Evolutionary conservation across 2,113 vertebrate genomes (phyloP).

Genomic region (Mus pahari): DNA sequence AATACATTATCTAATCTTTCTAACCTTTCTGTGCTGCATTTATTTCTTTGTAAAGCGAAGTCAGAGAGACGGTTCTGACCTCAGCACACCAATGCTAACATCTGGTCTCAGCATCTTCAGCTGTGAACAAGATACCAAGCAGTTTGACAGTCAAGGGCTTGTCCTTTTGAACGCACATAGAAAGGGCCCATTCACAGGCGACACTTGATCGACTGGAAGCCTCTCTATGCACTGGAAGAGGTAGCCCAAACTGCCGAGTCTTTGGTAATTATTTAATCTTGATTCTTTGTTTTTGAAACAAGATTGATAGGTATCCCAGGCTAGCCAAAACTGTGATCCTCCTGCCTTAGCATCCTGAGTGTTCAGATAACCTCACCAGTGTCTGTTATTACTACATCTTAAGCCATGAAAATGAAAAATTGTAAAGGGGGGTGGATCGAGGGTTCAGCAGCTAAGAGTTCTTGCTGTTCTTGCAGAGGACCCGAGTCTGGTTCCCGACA

Average conservation of each 20-base stretch:
- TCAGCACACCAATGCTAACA: neutral
- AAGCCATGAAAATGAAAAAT: neutral
- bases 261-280: neutral
- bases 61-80: constrained; percentile 3
- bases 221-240: neutral
- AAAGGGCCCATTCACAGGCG: neutral
- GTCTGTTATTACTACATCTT: neutral
- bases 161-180: neutral
- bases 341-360: neutral
- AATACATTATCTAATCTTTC: neutral
- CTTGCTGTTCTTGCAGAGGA: neutral
- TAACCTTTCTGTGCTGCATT: neutral
- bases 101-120: neutral
- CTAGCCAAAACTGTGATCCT: neutral
- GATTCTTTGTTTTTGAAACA: neutral
- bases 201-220: neutral
- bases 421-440: neutral
- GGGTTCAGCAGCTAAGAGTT: neutral
- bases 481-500: neutral
- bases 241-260: neutral
- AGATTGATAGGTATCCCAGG: neutral
- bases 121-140: neutral
- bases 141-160: neutral
- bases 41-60: constrained; percentile 41
- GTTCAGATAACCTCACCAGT: neutral